Percentiles rank a stretch among this genome's conserved stretches.
phyloP scores from a whole-genome alignment of 2,113 vertebrate genomes.

The Sebastes schlegelii region DNA sequence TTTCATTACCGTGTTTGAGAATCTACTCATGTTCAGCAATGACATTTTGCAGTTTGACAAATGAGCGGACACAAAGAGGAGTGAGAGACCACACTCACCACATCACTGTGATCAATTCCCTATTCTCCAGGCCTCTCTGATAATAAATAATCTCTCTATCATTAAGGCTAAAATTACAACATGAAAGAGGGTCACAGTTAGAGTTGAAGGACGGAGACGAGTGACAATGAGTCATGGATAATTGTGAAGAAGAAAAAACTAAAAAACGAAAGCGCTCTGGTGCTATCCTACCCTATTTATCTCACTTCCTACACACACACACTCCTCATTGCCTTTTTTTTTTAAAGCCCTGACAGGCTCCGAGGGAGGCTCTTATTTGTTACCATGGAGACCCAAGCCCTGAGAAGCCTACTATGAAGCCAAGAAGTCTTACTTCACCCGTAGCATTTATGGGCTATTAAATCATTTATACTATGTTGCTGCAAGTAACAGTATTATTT shows the following conservation, averaged over 20 bases:
- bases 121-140: conserved; percentile 17
- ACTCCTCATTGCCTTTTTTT: conserved; percentile 13
- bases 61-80: conserved; percentile 37
- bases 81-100: conserved; percentile 20
- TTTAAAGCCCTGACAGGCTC: conserved; percentile 64
- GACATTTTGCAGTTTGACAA: conserved; percentile 52
- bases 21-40: conserved; percentile 38
- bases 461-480: conserved; percentile 69
- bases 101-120: conserved; percentile 38
- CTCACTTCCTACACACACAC: conserved; percentile 47
- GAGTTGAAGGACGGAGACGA: conserved; percentile 44
- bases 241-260: conserved; percentile 30
- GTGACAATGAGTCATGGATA: conserved; percentile 53
- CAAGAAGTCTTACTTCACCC: conserved; percentile 66
- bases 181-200: conserved; percentile 46
- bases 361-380: conserved; percentile 74
- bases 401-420: conserved; percentile 68
- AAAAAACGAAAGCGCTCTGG: conserved; percentile 27
- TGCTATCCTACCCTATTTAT: conserved; percentile 60
- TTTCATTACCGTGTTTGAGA: conserved; percentile 30
- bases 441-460: conserved; percentile 66
- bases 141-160: conserved; percentile 46
- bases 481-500: conserved; percentile 66
- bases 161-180: conserved; percentile 41
- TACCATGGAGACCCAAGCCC: conserved; percentile 80